These are phyloP conservation scores for Cataglyphis hispanica DNA, from an alignment of 1,140 invertebrate genomes.

Conservation along the genomic window DNA sequence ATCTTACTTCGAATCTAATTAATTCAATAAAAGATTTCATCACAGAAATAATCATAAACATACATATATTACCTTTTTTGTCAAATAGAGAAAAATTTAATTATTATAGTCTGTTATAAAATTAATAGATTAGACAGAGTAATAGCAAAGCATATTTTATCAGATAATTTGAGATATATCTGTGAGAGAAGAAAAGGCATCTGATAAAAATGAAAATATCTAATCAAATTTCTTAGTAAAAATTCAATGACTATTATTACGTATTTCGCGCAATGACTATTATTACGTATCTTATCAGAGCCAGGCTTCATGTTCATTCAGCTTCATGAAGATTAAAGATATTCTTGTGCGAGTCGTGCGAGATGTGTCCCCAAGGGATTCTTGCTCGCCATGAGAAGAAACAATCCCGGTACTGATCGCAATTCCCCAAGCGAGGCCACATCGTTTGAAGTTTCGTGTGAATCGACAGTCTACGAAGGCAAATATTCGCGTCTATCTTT, in stretches of 20 bases:
- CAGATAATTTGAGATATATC: not conserved
- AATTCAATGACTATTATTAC: not conserved
- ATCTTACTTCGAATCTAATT: too few species aligned
- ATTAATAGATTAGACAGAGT: not conserved
- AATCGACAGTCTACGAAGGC: conserved; percentile 5
- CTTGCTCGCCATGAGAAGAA: not conserved
- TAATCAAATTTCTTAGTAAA: not conserved
- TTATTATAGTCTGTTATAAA: not conserved
- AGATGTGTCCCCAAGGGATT: conserved; percentile 41
- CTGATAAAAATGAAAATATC: not conserved
- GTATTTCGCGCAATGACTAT: not conserved
- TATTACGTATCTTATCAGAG: not conserved
- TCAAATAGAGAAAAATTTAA: not conserved
- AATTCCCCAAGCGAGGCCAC: conserved; percentile 9
- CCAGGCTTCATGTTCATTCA: conserved; percentile 4
- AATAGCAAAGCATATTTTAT: not conserved
- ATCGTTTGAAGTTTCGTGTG: conserved; percentile 28
- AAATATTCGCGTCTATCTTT: conserved; percentile 62
- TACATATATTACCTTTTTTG: not conserved
- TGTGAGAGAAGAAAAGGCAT: not conserved
- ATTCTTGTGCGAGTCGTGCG: not conserved
- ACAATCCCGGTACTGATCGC: conserved; percentile 38
- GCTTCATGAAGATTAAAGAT: not conserved
- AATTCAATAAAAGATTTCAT: not conserved
- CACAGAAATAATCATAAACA: not conserved